Conservation (phyloP, 2,888 invertebrate species). For the Piscicola geometra region DNA sequence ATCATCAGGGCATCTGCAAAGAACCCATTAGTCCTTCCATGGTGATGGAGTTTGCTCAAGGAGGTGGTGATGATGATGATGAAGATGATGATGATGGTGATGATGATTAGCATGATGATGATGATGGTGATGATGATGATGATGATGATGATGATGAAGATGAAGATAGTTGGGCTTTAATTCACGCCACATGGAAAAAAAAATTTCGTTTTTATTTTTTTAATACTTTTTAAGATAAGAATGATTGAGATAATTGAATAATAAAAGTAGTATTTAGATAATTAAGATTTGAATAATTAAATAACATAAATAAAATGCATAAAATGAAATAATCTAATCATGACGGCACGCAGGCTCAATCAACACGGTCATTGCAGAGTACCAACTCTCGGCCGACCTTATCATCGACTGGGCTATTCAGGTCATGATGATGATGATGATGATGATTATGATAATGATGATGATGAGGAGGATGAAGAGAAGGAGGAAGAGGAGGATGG, state of each 20-base stretch:
- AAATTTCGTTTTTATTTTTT: no score
- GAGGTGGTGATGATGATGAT: conserved; percentile 7
- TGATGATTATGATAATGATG: conserved; percentile 1
- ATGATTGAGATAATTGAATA: no score
- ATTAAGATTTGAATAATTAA: neutral
- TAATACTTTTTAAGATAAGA: no score
- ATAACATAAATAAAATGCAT: neutral
- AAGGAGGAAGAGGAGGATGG: neutral
- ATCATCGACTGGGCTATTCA: conserved; percentile 85
- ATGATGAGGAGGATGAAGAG: neutral
- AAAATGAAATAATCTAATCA: neutral
- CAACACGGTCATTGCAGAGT: conserved; percentile 74
- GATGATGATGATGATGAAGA: neutral
- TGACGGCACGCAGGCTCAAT: conserved; percentile 72
- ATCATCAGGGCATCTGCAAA: conserved; percentile 4
- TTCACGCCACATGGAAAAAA: no score
- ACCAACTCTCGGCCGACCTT: conserved; percentile 73
- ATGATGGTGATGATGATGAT: neutral
- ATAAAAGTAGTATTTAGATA: neutral
- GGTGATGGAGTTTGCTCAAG: neutral
- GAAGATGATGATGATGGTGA: no score
- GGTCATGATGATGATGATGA: conserved; percentile 44
- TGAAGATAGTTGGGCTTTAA: neutral
- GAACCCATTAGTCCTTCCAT: neutral
- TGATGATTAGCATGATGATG: no score